Percentiles rank a stretch among this genome's conserved stretches.
Evolutionary conservation across 1,140 invertebrate genomes (phyloP).

Genomic region (Diachasmimorpha longicaudata): DNA sequence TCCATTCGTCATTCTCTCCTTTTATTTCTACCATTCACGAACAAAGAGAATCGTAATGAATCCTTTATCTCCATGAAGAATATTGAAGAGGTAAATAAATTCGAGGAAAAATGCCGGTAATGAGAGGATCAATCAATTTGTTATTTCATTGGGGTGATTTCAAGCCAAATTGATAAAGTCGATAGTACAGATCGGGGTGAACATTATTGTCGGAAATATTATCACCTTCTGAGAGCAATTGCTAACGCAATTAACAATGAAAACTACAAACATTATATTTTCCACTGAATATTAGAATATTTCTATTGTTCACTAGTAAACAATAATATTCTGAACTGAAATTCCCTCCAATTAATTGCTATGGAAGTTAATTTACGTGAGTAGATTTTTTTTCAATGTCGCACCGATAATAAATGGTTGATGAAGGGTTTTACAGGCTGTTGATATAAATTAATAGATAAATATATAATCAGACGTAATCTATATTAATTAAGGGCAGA

Average conservation of each 20-base stretch:
- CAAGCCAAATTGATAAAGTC: background rate
- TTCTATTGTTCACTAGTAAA: too few species aligned
- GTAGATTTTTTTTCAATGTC: too few species aligned
- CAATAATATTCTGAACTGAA: too few species aligned
- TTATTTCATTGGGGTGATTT: background rate
- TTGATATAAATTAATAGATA: conserved; percentile 63
- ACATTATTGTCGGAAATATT: too few species aligned
- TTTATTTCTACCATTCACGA: background rate
- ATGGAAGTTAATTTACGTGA: too few species aligned
- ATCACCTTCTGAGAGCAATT: too few species aligned
- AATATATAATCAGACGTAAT: conserved; percentile 63
- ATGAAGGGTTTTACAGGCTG: conserved; percentile 23
- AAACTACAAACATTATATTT: too few species aligned
- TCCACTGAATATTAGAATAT: too few species aligned
- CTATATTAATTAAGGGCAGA: conserved; percentile 61
- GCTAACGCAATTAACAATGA: too few species aligned
- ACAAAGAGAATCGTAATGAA: background rate
- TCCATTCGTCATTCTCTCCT: background rate
- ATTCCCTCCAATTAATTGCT: too few species aligned
- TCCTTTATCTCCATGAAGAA: background rate
- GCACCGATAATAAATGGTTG: background rate
- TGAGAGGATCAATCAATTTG: conserved; percentile 55
- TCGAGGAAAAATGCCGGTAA: background rate
- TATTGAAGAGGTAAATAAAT: background rate
- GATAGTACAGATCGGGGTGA: too few species aligned